A percentile compares a stretch with the other conserved stretches of the same genome.
Conservation (phyloP, 2,797 vertebrate species). For the Oryzias sinensis region DNA sequence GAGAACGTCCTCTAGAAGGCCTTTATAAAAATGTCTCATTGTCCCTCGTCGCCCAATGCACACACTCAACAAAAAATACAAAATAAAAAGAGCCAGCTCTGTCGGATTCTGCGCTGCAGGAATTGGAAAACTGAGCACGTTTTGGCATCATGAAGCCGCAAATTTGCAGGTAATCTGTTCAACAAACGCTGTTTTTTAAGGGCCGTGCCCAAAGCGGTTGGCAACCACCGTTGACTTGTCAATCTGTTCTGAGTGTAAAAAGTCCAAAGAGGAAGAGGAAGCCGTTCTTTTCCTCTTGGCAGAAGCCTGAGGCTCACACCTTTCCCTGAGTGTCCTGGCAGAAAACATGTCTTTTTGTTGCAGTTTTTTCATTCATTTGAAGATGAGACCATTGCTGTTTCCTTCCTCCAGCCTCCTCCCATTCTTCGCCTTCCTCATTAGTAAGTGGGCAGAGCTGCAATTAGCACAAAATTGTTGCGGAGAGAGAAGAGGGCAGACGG, state of each 20-base stretch:
- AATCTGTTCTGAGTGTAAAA: slow-evolving; percentile 42
- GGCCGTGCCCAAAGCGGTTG: slow-evolving; percentile 38
- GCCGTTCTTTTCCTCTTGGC: slow-evolving; percentile 60
- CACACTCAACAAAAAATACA: slow-evolving; percentile 19
- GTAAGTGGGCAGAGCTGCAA: slow-evolving; percentile 65
- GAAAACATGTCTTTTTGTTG: slow-evolving; percentile 42
- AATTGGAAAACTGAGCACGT: neutral
- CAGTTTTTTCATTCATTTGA: slow-evolving; percentile 31
- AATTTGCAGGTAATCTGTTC: slow-evolving; percentile 1
- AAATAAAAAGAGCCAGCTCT: slow-evolving; percentile 16
- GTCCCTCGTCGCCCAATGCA: slow-evolving; percentile 61
- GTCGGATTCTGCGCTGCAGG: neutral
- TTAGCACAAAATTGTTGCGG: slow-evolving; percentile 59
- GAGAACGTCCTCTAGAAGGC: slow-evolving; percentile 89
- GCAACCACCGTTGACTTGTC: slow-evolving; percentile 36
- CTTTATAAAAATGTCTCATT: slow-evolving; percentile 93
- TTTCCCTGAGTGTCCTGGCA: slow-evolving; percentile 69
- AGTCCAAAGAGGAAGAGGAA: slow-evolving; percentile 23
- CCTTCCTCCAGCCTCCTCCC: slow-evolving; percentile 48
- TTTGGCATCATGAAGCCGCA: slow-evolving; percentile 11
- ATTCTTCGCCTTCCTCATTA: slow-evolving; percentile 64
- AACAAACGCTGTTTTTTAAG: neutral
- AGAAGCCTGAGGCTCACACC: slow-evolving; percentile 52
- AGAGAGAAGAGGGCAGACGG: slow-evolving; percentile 14
- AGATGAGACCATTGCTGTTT: slow-evolving; percentile 56